Evolutionary conservation across 2,888 invertebrate genomes (phyloP).

Genomic region (Hemistola chrysoprasaria): DNA sequence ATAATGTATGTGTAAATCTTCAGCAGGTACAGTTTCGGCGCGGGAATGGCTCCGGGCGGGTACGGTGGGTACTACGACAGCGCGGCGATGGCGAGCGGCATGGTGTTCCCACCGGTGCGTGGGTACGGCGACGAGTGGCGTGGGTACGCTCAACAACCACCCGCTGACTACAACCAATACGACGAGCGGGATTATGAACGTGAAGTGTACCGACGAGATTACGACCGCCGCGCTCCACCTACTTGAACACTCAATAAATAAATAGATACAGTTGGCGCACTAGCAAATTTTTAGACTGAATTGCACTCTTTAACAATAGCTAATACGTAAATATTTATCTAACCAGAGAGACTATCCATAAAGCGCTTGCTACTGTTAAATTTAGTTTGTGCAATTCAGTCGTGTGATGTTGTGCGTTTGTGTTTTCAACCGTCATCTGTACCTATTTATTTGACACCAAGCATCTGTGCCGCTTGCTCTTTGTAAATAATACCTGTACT

Average conservation of each 20-base stretch:
- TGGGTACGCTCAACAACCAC: constrained; percentile 65
- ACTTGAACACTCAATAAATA: constrained; percentile 47
- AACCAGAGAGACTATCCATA: no score
- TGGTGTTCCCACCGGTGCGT: constrained; percentile 75
- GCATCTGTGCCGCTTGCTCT: constrained; percentile 11
- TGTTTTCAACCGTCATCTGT: no score
- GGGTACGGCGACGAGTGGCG: constrained; percentile 77
- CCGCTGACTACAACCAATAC: constrained; percentile 74
- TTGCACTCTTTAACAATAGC: no score
- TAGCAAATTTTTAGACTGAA: no score
- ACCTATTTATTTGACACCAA: no score
- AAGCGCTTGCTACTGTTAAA: no score
- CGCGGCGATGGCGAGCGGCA: constrained; percentile 70
- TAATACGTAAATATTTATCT: no score
- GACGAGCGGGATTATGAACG: constrained; percentile 80
- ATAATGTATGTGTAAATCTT: constrained; percentile 1
- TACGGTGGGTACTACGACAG: constrained; percentile 70
- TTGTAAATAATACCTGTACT: constrained; percentile 65
- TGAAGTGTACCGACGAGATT: constrained; percentile 84
- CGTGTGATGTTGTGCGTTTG: no score
- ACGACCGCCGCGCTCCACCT: constrained; percentile 85
- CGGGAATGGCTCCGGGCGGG: constrained; percentile 64
- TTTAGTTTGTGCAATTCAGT: no score
- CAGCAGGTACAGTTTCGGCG: constrained; percentile 72
- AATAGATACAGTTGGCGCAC: constrained; percentile 16